Evolutionary conservation across 1,140 invertebrate genomes (phyloP), one percentile per base, ranked within the genome.

Genomic region (Pseudachorutes palmiensis): DNA sequence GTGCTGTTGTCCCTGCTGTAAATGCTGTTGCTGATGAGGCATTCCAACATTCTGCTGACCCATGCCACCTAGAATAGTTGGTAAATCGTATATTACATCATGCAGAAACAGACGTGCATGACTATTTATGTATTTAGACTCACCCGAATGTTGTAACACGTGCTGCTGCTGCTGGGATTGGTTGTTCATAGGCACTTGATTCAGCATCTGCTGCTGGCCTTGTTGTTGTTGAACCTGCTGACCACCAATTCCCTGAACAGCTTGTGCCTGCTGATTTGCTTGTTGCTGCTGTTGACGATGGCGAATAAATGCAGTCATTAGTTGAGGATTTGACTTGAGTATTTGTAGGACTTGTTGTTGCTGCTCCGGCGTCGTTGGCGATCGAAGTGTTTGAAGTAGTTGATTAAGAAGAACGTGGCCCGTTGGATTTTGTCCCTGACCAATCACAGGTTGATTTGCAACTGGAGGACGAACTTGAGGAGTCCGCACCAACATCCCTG

Each of bases 271-370:
- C 78, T 82, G 82, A 59, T 74, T 71, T 65, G 77, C 77, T 76
- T 82, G 76, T 65, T 83, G 82, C 75, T 69, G 76, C 72, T 76
- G 77, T 70, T 91, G 87, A 77, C 90, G 82, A 79, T 95, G 91
- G 78, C 94, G 94, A 63, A 98, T 93, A 76, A 97, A 95, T 59
- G 93, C 92, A 64, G 94, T 94, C 93, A 97, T 97, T 14, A 98
- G 82, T 67, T 91, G 91, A 55, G 94, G 94, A 82, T 97, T 94
- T 57, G 88, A 88, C 79, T 95, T 96, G 55, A 98, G 84, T 74
- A 98, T 94, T 73, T 88, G 86, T 30, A 97, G 81, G 61, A 97
- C 91, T 80, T 95, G 90, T 75, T 91, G 87, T 75, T 97, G 94
- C 76, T 95, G 92, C 74, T 96, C 92, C 58, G 89, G 90, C n/a